These are phyloP conservation scores for Cyprinodon brontotheroides DNA, from an alignment of 2,113 vertebrate genomes.

Conservation along the genomic window DNA sequence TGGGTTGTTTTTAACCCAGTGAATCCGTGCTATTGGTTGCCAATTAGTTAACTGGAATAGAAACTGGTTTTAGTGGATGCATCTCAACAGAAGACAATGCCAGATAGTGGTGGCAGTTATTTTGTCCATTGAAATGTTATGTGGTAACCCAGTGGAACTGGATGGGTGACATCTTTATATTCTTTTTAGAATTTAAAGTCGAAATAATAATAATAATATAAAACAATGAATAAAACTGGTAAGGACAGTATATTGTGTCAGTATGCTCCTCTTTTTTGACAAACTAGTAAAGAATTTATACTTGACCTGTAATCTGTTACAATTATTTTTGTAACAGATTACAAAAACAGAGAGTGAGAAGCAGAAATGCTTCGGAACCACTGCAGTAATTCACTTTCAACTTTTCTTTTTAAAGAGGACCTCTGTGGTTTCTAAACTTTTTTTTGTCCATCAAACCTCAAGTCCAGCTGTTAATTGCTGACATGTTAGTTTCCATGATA, in stretches of 20 bases:
- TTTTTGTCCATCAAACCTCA: neutral
- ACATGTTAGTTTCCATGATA: neutral
- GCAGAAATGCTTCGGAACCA: too few relatives aligned
- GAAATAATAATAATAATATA: too few relatives aligned
- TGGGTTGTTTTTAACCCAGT: neutral
- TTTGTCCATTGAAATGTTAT: neutral
- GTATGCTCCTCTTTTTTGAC: too few relatives aligned
- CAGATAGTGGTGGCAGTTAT: neutral
- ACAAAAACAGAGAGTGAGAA: too few relatives aligned
- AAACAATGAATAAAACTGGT: neutral
- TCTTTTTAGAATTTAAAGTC: neutral
- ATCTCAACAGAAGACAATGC: neutral
- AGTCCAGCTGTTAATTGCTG: neutral
- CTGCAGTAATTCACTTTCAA: slow-evolving; percentile 1
- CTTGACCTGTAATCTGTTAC: neutral
- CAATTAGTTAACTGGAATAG: slow-evolving; percentile 4
- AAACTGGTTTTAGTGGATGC: slow-evolving; percentile 13
- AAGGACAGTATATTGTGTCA: neutral
- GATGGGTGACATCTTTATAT: neutral
- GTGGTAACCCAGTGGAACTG: neutral
- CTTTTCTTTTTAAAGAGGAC: slow-evolving; percentile 22
- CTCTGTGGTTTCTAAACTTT: slow-evolving; percentile 12
- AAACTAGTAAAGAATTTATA: neutral
- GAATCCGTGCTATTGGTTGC: neutral
- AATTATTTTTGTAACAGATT: too few relatives aligned